These are phyloP conservation scores for Spodoptera frugiperda DNA, from an alignment of 1,140 invertebrate genomes.

Conservation along the genomic window DNA sequence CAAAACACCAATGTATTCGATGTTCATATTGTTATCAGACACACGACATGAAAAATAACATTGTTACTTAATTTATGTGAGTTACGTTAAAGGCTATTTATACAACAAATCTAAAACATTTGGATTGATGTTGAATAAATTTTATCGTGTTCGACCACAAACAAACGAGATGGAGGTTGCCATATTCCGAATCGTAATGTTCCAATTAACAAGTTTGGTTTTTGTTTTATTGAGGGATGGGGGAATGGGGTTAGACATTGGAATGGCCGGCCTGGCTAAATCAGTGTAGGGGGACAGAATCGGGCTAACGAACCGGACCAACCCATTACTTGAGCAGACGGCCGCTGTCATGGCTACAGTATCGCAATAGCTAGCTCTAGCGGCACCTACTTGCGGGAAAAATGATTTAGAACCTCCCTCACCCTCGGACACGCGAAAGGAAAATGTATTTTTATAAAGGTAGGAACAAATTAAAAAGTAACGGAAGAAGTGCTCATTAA, in stretches of 20 bases:
- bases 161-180: background rate
- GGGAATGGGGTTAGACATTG: slow-evolving; percentile 31
- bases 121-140: slow-evolving; percentile 16
- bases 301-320: slow-evolving; percentile 55
- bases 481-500: slow-evolving; percentile 16
- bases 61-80: too few species aligned
- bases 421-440: slow-evolving; percentile 23
- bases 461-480: slow-evolving; percentile 34
- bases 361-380: slow-evolving; percentile 27
- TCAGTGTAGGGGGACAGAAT: slow-evolving; percentile 45
- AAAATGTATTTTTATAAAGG: slow-evolving; percentile 36
- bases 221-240: slow-evolving; percentile 28
- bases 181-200: slow-evolving; percentile 28
- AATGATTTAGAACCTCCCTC: slow-evolving; percentile 32
- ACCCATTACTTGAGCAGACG: slow-evolving; percentile 55
- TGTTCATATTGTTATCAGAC: background rate
- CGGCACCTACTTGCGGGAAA: background rate
- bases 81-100: background rate
- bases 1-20: too few species aligned
- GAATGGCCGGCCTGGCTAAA: slow-evolving; percentile 26
- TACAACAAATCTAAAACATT: background rate
- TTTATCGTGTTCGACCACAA: slow-evolving; percentile 21
- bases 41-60: background rate
- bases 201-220: slow-evolving; percentile 37
- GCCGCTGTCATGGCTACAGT: slow-evolving; percentile 48